Conservation (phyloP, 1,140 invertebrate species). For the Drosophila nigrodunni region DNA sequence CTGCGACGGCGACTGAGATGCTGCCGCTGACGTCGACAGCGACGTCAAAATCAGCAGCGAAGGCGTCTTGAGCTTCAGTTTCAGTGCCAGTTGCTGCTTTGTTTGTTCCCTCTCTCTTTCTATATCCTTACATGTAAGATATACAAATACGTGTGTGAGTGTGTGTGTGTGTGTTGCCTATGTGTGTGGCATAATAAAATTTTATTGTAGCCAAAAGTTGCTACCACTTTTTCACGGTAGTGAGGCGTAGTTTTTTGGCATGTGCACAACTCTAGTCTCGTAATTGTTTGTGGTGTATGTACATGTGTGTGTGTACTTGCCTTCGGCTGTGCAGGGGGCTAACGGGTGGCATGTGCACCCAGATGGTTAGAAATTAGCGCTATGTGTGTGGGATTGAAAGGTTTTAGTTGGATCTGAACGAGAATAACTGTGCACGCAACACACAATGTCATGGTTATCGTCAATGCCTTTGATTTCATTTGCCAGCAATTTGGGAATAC, state of each 20-base stretch:
- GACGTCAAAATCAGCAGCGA: slow-evolving; percentile 15
- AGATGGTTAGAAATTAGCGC: slow-evolving; percentile 76
- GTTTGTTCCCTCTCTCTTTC: slow-evolving; percentile 49
- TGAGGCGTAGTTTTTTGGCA: slow-evolving; percentile 39
- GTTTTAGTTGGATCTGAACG: slow-evolving; percentile 5
- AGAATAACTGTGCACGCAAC: slow-evolving; percentile 46
- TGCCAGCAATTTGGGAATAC: slow-evolving; percentile 43
- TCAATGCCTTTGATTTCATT: slow-evolving; percentile 65
- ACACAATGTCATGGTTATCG: slow-evolving; percentile 67
- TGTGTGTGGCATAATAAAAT: slow-evolving; percentile 83
- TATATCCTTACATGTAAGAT: slow-evolving; percentile 8
- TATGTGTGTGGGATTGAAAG: slow-evolving; percentile 23
- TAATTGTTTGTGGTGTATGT: slow-evolving; percentile 69
- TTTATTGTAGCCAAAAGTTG: slow-evolving; percentile 81
- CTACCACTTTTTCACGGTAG: slow-evolving; percentile 65
- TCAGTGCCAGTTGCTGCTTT: slow-evolving; percentile 64
- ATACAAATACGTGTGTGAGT: slow-evolving; percentile 28
- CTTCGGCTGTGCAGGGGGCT: slow-evolving; percentile 15
- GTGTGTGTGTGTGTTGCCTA: slow-evolving; percentile 41
- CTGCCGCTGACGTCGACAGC: neutral
- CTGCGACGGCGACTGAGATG: slow-evolving; percentile 20
- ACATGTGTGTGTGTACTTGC: slow-evolving; percentile 5
- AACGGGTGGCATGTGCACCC: slow-evolving; percentile 58
- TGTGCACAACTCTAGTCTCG: slow-evolving; percentile 34
- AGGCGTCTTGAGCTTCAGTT: slow-evolving; percentile 65